A percentile compares a stretch with the other conserved stretches of the same genome.
Conservation (phyloP, 2,113 vertebrate genomes). For the Xiphias gladius region DNA sequence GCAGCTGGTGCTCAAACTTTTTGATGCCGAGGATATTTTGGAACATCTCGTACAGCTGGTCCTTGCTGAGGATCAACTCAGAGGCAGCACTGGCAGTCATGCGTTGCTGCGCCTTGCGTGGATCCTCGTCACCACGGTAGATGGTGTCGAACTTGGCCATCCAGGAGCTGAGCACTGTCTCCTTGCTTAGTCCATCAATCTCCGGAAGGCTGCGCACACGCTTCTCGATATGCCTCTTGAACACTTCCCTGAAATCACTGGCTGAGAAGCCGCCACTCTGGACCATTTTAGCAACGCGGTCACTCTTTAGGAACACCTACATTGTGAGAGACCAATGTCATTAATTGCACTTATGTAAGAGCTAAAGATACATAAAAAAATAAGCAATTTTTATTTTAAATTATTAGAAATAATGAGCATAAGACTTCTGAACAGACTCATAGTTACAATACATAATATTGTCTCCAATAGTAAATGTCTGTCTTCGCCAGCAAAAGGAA, state of each 20-base stretch:
- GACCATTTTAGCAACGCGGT: constrained; percentile 98
- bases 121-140: constrained; percentile 97
- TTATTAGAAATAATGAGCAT: not conserved
- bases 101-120: constrained; percentile 96
- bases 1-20: constrained; percentile 98
- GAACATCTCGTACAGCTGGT: constrained; percentile 99
- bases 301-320: constrained; percentile 98
- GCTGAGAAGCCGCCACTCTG: constrained; percentile 98
- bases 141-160: constrained; percentile 99
- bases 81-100: constrained; percentile 98
- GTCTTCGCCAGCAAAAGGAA: constrained; percentile 12
- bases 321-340: constrained; percentile 39
- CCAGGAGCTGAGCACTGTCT: constrained; percentile 99
- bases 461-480: constrained; percentile 15
- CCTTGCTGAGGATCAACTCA: constrained; percentile 98
- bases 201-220: constrained; percentile 97
- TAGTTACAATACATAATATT: not conserved
- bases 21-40: constrained; percentile 99
- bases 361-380: not conserved
- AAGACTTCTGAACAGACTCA: not conserved
- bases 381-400: not conserved
- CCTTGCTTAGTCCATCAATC: constrained; percentile 98
- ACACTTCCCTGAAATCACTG: constrained; percentile 95
- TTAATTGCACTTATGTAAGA: not conserved
- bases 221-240: constrained; percentile 99